Evolutionary conservation across 1,140 invertebrate genomes (phyloP).

Genomic region (Aphidius gifuensis): DNA sequence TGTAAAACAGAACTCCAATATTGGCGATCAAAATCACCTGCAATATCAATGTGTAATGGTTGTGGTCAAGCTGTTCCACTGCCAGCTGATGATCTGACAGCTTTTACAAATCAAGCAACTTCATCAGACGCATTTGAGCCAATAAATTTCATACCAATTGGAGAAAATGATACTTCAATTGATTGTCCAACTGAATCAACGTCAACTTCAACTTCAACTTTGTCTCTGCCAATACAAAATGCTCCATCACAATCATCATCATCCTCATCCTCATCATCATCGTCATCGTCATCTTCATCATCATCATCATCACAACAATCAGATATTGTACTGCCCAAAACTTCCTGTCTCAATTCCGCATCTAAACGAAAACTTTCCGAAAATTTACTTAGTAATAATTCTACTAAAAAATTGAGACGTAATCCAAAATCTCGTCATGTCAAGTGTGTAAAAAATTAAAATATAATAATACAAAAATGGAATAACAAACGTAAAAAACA

Average conservation of each 20-base stretch:
- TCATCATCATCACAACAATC: slow-evolving; percentile 24
- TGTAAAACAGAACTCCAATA: slow-evolving; percentile 87
- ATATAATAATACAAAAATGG: slow-evolving; percentile 39
- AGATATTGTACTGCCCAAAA: slow-evolving; percentile 51
- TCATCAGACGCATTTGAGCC: slow-evolving; percentile 57
- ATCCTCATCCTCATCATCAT: slow-evolving; percentile 19
- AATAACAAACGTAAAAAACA: slow-evolving; percentile 2
- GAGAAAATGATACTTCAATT: slow-evolving; percentile 35
- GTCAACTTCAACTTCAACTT: slow-evolving; percentile 25
- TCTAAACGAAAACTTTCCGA: slow-evolving; percentile 48
- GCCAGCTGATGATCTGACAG: slow-evolving; percentile 60
- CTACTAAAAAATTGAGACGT: slow-evolving; percentile 48
- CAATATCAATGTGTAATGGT: slow-evolving; percentile 60
- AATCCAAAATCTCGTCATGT: slow-evolving; percentile 49
- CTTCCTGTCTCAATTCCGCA: slow-evolving; percentile 38
- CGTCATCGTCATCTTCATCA: slow-evolving; percentile 22
- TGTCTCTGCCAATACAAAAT: slow-evolving; percentile 38
- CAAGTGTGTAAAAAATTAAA: slow-evolving; percentile 54
- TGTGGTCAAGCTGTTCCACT: slow-evolving; percentile 60
- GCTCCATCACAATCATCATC: slow-evolving; percentile 46
- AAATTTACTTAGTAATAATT: slow-evolving; percentile 40
- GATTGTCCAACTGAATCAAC: slow-evolving; percentile 37
- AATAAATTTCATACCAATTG: slow-evolving; percentile 54
- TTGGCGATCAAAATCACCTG: slow-evolving; percentile 81
- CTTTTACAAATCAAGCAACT: slow-evolving; percentile 61